These are phyloP conservation scores for Takifugu ocellatus DNA, from an alignment of 2,797 vertebrate genomes.

Conservation along the genomic window DNA sequence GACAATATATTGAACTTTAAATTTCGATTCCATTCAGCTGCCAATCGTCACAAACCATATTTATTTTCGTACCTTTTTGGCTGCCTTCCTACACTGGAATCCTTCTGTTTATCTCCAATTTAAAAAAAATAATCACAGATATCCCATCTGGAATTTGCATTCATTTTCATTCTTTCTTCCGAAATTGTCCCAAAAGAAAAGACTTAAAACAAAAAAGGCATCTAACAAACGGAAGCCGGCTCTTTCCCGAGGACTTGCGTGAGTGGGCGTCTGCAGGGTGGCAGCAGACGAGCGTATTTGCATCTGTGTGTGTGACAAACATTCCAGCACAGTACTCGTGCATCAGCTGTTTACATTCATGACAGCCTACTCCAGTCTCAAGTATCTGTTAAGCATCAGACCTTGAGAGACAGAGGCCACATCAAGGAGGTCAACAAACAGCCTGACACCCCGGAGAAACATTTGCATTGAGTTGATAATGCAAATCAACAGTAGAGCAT, in stretches of 20 bases:
- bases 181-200: too few relatives aligned
- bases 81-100: too few relatives aligned
- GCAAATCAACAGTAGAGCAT: slow-evolving; percentile 56
- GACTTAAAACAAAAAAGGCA: too few relatives aligned
- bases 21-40: too few relatives aligned
- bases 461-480: slow-evolving; percentile 75
- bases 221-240: too few relatives aligned
- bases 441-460: slow-evolving; percentile 69
- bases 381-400: slow-evolving; percentile 73
- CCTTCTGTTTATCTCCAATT: too few relatives aligned
- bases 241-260: slow-evolving; percentile 5
- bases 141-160: too few relatives aligned
- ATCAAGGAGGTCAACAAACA: slow-evolving; percentile 75
- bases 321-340: slow-evolving; percentile 60
- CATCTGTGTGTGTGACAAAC: slow-evolving; percentile 51
- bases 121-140: too few relatives aligned
- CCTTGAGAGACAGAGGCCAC: slow-evolving; percentile 68
- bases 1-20: too few relatives aligned
- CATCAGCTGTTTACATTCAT: slow-evolving; percentile 72
- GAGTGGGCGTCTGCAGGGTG: slow-evolving; percentile 1
- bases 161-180: too few relatives aligned
- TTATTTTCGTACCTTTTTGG: too few relatives aligned
- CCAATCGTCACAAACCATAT: too few relatives aligned
- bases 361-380: slow-evolving; percentile 68
- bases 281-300: slow-evolving; percentile 45